These are phyloP conservation scores for Cladopsammia gracilis DNA, from an alignment of 64 coral and sea anemone genomes.

Conservation along the genomic window DNA sequence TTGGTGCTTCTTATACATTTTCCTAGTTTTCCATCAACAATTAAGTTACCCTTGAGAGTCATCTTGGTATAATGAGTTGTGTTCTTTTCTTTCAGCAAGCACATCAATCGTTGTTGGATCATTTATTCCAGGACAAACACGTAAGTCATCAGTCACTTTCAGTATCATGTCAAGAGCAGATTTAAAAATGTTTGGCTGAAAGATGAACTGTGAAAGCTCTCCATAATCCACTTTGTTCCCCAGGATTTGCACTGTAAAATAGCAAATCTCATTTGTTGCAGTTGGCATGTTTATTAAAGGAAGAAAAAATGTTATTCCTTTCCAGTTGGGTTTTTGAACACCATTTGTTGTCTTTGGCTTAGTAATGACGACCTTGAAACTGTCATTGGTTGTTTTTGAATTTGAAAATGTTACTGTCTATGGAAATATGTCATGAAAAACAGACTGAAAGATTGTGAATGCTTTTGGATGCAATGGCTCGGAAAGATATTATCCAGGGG, in stretches of 20 bases:
- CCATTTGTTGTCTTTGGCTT: background rate
- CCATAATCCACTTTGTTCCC: slow-evolving; percentile 21
- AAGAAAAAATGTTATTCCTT: slow-evolving; percentile 45
- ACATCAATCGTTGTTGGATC: too few species aligned
- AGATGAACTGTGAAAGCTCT: background rate
- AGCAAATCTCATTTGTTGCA: background rate
- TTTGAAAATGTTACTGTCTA: background rate
- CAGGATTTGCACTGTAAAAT: slow-evolving; percentile 26
- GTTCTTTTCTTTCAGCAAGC: too few species aligned
- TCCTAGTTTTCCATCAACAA: background rate
- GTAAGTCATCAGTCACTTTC: too few species aligned
- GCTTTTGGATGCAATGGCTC: background rate
- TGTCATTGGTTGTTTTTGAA: background rate
- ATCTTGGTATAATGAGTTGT: too few species aligned
- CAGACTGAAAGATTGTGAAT: background rate
- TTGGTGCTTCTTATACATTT: background rate
- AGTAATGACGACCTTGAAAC: background rate
- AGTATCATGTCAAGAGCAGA: background rate
- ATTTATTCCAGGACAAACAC: too few species aligned
- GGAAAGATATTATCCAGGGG: background rate
- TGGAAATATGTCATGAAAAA: slow-evolving; percentile 1
- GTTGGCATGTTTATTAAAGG: too few species aligned
- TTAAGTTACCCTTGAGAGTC: too few species aligned
- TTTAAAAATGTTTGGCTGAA: background rate
- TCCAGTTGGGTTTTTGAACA: slow-evolving; percentile 40